Percentiles rank a stretch among this genome's conserved stretches.
Evolutionary conservation across 2,113 vertebrate genomes (phyloP).

Genomic region (Clinocottus analis): DNA sequence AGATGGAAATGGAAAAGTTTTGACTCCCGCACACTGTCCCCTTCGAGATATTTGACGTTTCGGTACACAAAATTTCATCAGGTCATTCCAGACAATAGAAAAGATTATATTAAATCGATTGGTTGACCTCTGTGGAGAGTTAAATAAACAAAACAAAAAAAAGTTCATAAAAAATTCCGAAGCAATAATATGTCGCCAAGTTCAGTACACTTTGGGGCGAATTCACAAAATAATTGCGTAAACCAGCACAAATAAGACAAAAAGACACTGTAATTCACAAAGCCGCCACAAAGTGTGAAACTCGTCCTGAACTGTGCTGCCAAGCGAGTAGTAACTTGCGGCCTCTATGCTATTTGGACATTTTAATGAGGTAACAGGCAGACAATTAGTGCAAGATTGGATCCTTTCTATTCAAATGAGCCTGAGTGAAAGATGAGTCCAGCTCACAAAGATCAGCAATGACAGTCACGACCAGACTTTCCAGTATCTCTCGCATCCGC

Average conservation of each 20-base stretch:
- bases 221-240: neutral
- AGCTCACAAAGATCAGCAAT: neutral
- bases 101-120: neutral
- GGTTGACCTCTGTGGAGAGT: neutral
- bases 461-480: neutral
- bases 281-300: neutral
- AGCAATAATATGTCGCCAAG: neutral
- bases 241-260: neutral
- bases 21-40: neutral
- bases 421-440: neutral
- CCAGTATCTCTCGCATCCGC: neutral
- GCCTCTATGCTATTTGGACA: neutral
- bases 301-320: neutral
- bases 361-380: neutral
- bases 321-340: too few species aligned
- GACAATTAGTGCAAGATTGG: too few species aligned
- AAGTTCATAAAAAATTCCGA: neutral
- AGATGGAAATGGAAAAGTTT: neutral
- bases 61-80: neutral
- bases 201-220: neutral
- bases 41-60: neutral
- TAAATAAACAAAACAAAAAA: neutral
- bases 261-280: neutral
- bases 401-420: too few species aligned
- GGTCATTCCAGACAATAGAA: neutral